Evolutionary conservation across 2,888 invertebrate species (phyloP).

Genomic region (Peribatodes rhomboidaria): DNA sequence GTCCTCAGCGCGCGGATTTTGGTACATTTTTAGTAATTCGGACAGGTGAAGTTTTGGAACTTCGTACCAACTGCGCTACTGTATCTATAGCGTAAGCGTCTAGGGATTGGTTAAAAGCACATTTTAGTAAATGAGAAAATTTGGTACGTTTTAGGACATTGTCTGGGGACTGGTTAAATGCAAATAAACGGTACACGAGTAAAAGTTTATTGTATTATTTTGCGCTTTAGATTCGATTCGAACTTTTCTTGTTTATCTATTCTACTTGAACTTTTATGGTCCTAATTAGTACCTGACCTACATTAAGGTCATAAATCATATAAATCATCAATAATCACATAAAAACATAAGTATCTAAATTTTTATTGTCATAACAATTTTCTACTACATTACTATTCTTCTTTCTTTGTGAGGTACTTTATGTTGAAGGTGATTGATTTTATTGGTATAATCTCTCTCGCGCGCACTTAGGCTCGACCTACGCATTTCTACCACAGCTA

Average conservation of each 20-base stretch:
- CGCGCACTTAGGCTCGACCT: too few species aligned
- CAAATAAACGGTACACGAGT: slow-evolving; percentile 11
- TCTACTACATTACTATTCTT: too few species aligned
- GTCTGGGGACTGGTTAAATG: slow-evolving; percentile 15
- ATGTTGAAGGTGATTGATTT: too few species aligned
- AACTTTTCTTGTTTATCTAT: neutral
- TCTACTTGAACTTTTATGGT: too few species aligned
- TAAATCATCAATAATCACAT: too few species aligned
- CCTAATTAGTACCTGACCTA: too few species aligned
- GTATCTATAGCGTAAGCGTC: slow-evolving; percentile 4
- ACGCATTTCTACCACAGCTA: too few species aligned
- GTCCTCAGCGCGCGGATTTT: slow-evolving; percentile 54
- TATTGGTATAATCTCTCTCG: too few species aligned
- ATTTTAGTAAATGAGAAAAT: slow-evolving; percentile 25
- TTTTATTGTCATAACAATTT: too few species aligned
- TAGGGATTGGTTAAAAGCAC: slow-evolving; percentile 22
- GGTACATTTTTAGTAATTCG: slow-evolving; percentile 28
- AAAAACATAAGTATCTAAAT: too few species aligned
- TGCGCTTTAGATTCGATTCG: slow-evolving; percentile 11
- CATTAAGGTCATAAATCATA: too few species aligned
- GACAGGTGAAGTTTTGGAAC: slow-evolving; percentile 33
- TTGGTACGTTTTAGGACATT: slow-evolving; percentile 1
- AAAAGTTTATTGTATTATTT: slow-evolving; percentile 12
- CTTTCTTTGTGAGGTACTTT: too few species aligned
- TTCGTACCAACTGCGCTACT: neutral